These are phyloP conservation scores for Elanus axillaris DNA, from an alignment of 2,113 vertebrate genomes.

Conservation along the genomic window DNA sequence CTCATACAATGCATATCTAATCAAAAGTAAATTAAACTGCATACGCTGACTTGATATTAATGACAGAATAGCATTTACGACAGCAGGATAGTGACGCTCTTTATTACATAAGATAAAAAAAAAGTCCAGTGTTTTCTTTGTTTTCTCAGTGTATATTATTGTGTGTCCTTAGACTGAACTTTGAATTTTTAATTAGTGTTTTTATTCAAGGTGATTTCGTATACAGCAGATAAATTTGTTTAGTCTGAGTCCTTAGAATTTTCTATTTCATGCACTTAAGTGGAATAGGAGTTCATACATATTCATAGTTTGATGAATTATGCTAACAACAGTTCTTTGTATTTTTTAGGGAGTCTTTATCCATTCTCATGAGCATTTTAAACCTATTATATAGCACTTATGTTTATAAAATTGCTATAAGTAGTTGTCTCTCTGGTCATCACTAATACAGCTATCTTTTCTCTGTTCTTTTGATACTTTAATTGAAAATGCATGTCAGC, in stretches of 20 bases:
- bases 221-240: not conserved
- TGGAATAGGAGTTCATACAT: not conserved
- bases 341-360: not conserved
- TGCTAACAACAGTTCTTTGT: not conserved
- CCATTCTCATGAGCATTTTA: not conserved
- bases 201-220: not conserved
- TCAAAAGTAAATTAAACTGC: constrained; percentile 17
- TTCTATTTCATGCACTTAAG: not conserved
- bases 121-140: not conserved
- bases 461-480: not conserved
- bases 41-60: not conserved
- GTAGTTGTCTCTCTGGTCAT: not conserved
- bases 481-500: not conserved
- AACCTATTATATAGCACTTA: not conserved
- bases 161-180: not conserved
- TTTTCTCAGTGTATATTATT: not conserved
- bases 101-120: not conserved
- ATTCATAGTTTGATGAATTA: not conserved
- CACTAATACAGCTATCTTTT: not conserved
- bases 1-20: not conserved
- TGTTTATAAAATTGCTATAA: not conserved
- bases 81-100: not conserved
- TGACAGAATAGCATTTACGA: not conserved
- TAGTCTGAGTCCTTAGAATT: not conserved
- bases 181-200: not conserved